Base-by-base conservation (phyloP, 2,113 vertebrate species). In the Gambusia holbrooki region DNA sequence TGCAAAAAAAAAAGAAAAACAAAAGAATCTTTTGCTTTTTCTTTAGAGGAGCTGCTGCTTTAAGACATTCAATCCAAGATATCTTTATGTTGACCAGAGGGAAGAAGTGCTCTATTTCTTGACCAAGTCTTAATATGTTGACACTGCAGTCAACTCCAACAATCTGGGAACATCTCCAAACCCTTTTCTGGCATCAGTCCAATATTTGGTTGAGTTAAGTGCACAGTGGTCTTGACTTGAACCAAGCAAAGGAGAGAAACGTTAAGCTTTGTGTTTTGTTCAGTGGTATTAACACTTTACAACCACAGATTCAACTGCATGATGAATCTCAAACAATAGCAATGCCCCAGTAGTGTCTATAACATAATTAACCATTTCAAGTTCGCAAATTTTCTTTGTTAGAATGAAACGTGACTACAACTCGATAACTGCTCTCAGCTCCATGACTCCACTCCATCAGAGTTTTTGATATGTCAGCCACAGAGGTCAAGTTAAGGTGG, bases 141-240 rank as follows among this genome's bases (percentile, higher is more conserved):
- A 48, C 45, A 48, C 45, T 48, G 13, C 45, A 48, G 17, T 19
- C 17, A 19, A 19, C 45, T 19, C 45, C 45, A 94, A 95, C 83
- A 95, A 94, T 87, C 76, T 96, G 13, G 45, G 96, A 96, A 94
- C 95, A 82, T 93, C 93, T 32, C 48, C 89, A 94, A 85, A 48
- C 74, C 87, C 0, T 95, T 95, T 74, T 89, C 61, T 93, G 92
- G 96, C 96, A 85, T 92, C 92, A 30, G 6, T 84, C 85, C 84
- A 83, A 51, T 37, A 63, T 89, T 87, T 88, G 87, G 80, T 87
- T 81, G 77, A 66, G 81, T 79, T 82, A 74, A 14, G 69, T 83
- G 73, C 78, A 83, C 86, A 83, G 71, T 71, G 30, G 32, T 68
- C 37, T 68, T 71, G 77, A 77, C 29, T 68, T 71, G 80, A 77